A percentile compares a stretch with the other conserved stretches of the same genome.
Conservation (phyloP, 2,797 vertebrate genomes). For the Myoxocephalus aenaeus region DNA sequence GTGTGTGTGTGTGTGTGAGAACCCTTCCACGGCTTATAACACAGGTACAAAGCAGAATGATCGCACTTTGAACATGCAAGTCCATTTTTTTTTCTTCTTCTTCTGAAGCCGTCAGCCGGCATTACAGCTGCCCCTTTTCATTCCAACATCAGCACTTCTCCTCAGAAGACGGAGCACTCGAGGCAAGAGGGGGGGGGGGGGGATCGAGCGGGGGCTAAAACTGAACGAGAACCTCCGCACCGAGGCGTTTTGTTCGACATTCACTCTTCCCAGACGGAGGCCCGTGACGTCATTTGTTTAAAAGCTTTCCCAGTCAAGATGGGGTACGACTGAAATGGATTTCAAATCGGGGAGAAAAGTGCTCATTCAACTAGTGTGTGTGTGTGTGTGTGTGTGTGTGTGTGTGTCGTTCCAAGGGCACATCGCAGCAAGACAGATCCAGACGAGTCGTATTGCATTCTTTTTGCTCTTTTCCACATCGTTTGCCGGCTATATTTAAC, state of each 20-base stretch:
- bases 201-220: slow-evolving; percentile 31
- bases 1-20: neutral
- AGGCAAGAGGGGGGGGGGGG: slow-evolving; percentile 2
- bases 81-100: slow-evolving; percentile 9
- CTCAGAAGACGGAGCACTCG: slow-evolving; percentile 6
- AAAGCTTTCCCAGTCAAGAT: slow-evolving; percentile 69
- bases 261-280: slow-evolving; percentile 36
- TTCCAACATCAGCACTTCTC: slow-evolving; percentile 34
- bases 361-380: slow-evolving; percentile 73
- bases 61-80: slow-evolving; percentile 48
- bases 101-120: slow-evolving; percentile 22
- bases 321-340: slow-evolving; percentile 73
- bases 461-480: slow-evolving; percentile 60
- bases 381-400: slow-evolving; percentile 22
- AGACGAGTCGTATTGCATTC: slow-evolving; percentile 56
- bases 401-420: slow-evolving; percentile 31
- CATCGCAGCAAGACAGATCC: slow-evolving; percentile 59
- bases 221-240: slow-evolving; percentile 29
- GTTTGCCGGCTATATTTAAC: slow-evolving; percentile 73
- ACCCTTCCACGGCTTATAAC: slow-evolving; percentile 14
- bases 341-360: slow-evolving; percentile 69
- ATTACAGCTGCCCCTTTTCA: slow-evolving; percentile 19
- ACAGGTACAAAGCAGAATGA: slow-evolving; percentile 53
- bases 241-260: slow-evolving; percentile 43
- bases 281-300: slow-evolving; percentile 61